Evolutionary conservation across 2,113 vertebrate genomes (phyloP).

Genomic region (Burhinus bistriatus): DNA sequence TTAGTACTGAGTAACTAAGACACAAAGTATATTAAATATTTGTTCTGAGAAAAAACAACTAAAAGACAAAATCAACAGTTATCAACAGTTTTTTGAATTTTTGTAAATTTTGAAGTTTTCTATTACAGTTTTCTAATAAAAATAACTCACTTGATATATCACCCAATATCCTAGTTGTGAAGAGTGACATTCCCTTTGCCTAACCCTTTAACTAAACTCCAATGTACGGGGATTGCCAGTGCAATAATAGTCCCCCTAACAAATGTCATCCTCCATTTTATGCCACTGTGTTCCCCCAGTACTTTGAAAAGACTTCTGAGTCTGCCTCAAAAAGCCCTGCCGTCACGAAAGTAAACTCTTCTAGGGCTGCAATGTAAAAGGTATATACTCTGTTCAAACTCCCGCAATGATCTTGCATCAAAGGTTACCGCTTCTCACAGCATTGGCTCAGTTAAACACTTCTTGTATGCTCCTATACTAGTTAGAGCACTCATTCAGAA

Average conservation of each 20-base stretch:
- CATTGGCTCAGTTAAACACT: not conserved
- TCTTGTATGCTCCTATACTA: not conserved
- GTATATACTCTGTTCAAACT: not conserved
- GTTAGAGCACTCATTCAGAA: not conserved
- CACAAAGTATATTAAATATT: not conserved
- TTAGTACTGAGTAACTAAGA: not conserved
- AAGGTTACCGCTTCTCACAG: not conserved
- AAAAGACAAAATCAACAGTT: not conserved
- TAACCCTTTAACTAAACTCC: not conserved
- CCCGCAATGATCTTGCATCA: not conserved
- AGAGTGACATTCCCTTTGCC: not conserved
- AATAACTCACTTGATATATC: not conserved
- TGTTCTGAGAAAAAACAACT: not conserved
- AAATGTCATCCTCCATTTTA: not conserved
- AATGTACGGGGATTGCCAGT: not conserved
- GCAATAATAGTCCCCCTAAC: not conserved
- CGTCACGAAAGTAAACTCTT: not conserved
- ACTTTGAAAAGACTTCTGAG: not conserved
- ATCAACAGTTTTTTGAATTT: not conserved
- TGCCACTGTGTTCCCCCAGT: not conserved
- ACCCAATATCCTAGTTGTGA: not conserved
- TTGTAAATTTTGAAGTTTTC: not conserved
- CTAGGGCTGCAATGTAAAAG: not conserved
- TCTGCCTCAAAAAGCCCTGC: not conserved
- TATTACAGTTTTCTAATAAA: not conserved